Percentiles rank a stretch among this genome's conserved stretches.
phyloP scores from a whole-genome alignment of 2,888 invertebrate genomes.

The Spilarctia lutea region DNA sequence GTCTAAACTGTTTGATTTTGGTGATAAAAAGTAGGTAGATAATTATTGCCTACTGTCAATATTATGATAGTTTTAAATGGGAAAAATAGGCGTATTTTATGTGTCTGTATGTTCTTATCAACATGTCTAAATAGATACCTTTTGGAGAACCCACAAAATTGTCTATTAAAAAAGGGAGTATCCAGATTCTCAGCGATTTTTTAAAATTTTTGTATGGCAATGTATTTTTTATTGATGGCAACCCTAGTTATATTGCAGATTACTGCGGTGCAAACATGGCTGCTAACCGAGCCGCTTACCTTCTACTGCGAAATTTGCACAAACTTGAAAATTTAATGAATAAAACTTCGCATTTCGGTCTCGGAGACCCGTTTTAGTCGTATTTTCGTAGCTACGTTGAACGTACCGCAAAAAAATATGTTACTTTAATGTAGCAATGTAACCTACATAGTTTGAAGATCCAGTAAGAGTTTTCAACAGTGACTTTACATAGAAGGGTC shows the following conservation, averaged over 20 bases:
- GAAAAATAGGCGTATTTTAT: no score
- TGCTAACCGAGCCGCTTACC: conserved; percentile 68
- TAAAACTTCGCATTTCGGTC: conserved; percentile 50
- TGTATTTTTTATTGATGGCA: not conserved
- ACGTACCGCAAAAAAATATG: not conserved
- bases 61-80: no score
- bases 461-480: no score
- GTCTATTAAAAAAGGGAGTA: not conserved
- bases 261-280: conserved; percentile 15
- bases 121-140: not conserved
- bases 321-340: conserved; percentile 79
- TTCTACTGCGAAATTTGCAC: conserved; percentile 62
- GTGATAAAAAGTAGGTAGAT: no score
- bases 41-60: no score
- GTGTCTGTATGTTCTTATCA: not conserved
- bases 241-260: conserved; percentile 7
- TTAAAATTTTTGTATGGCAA: not conserved
- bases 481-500: no score
- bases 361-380: conserved; percentile 24
- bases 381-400: conserved; percentile 15
- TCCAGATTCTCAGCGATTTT: not conserved
- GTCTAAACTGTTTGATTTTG: no score
- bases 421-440: not conserved
- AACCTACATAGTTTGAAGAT: not conserved
- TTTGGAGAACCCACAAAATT: not conserved